Evolutionary conservation across 2,888 invertebrate genomes (phyloP).

Genomic region (Argyresthia goedartella): DNA sequence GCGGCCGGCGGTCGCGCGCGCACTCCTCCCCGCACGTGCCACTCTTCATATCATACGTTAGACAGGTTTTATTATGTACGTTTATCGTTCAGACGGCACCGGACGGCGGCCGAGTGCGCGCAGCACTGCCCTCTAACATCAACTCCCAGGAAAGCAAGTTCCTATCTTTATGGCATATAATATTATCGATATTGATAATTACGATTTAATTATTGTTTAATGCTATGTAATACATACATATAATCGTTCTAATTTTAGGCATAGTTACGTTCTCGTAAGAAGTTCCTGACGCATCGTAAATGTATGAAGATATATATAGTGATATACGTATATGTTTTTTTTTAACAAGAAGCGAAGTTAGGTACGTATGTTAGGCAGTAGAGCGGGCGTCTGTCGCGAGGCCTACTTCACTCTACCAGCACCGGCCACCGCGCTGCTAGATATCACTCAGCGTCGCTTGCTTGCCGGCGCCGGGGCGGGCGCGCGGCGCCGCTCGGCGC

Average conservation of each 20-base stretch:
- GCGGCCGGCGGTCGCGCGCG: slow-evolving; percentile 54
- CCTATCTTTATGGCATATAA: slow-evolving; percentile 74
- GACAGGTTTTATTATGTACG: slow-evolving; percentile 69
- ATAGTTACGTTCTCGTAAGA: slow-evolving; percentile 72
- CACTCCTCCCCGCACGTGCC: slow-evolving; percentile 43
- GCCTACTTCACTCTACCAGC: slow-evolving; percentile 23
- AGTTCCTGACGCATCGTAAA: slow-evolving; percentile 72
- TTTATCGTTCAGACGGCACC: slow-evolving; percentile 60
- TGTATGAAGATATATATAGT: slow-evolving; percentile 71
- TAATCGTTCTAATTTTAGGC: slow-evolving; percentile 72
- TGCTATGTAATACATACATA: slow-evolving; percentile 73
- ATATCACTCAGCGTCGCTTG: slow-evolving; percentile 7
- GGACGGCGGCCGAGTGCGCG: slow-evolving; percentile 50
- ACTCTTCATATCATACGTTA: slow-evolving; percentile 72
- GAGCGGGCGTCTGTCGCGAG: slow-evolving; percentile 68
- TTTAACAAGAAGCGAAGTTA: slow-evolving; percentile 68
- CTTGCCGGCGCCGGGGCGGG: too few species aligned
- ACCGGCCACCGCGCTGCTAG: slow-evolving; percentile 2
- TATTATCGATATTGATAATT: slow-evolving; percentile 73
- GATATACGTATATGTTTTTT: slow-evolving; percentile 71
- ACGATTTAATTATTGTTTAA: slow-evolving; percentile 73
- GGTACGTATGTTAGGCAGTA: slow-evolving; percentile 69
- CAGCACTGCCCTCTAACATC: slow-evolving; percentile 62
- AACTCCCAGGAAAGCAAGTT: slow-evolving; percentile 73
- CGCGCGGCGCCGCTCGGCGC: not conserved